phyloP scores from a whole-genome alignment of 2,797 vertebrate species.

The Ceryle rudis region DNA sequence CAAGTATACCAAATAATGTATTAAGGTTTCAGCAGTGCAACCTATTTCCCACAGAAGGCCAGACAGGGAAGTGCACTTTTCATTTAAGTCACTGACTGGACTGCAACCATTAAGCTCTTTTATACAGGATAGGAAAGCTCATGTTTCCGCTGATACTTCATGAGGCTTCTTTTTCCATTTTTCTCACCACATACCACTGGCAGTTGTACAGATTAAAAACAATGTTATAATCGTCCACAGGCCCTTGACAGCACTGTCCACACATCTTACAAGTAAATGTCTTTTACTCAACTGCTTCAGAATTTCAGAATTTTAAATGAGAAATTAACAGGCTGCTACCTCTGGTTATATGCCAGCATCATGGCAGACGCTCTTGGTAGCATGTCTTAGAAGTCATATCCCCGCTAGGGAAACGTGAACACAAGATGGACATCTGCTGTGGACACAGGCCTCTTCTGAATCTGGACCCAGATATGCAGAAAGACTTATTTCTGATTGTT shows the following conservation, averaged over 20 bases:
- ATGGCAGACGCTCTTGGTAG: not conserved
- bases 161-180: not conserved
- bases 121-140: not conserved
- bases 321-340: not conserved
- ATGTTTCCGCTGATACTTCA: not conserved
- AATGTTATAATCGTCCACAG: not conserved
- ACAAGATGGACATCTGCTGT: not conserved
- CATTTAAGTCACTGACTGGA: conserved; percentile 6
- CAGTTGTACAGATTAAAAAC: not conserved
- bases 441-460: not conserved
- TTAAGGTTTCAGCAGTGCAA: conserved; percentile 48
- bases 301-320: not conserved
- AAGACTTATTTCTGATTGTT: not conserved
- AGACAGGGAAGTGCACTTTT: conserved; percentile 8
- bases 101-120: not conserved
- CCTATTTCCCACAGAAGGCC: conserved; percentile 18
- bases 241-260: not conserved
- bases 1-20: conserved; percentile 9
- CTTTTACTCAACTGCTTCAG: not conserved
- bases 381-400: not conserved
- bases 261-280: not conserved
- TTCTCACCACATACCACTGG: not conserved
- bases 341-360: not conserved
- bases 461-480: not conserved
- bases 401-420: not conserved